Evolutionary conservation across 2,797 vertebrate genomes (phyloP), one percentile per base, ranked within the genome.

Genomic region (Menidia menidia): DNA sequence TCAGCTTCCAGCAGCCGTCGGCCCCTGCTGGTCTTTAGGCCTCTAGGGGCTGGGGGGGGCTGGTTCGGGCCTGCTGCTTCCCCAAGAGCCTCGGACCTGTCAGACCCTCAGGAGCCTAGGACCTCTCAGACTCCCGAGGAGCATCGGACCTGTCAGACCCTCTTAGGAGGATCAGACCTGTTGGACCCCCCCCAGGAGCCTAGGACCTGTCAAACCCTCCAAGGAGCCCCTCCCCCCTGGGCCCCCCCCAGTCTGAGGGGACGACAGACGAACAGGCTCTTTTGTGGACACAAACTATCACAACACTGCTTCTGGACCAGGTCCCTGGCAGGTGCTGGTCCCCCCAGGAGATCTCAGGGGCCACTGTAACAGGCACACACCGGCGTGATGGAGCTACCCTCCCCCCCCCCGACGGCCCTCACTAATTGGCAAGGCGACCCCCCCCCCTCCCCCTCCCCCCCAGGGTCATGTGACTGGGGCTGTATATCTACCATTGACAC

Each of bases 331-430:
- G 87, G 83, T 82, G 88, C 81, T 81, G 68, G 80, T 18, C 73
- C 67, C 71, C 64, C 12, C 75, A 44, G 35, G 84, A 83, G 81
- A 87, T 78, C 83, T 69, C 85, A 77, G 82, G 87, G 87, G 84
- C 85, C 87, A 81, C 86, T 73, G 33, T 92, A 96, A 97, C 97
- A 99, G 97, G 97, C 97, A 97, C 98, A 98, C 97, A 96, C 97
- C 96, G 97, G 97, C 97, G 96, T 97, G 96, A 97, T 96, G 90
- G 87, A 88, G 88, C 77, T 86, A 85, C 90, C 87, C 88, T 83
- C 83, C 96, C 94, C 95, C 93, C 94, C 88, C 94, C 94, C 93
- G 77, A 88, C 93, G 94, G 95, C 95, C 95, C 96, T 95, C 95
- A 92, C 95, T 95, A 97, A 96, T 96, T 97, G 97, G 96, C 96